A percentile compares a stretch with the other conserved stretches of the same genome.
These are phyloP conservation scores for Anguilla obscura DNA, from an alignment of 2,797 vertebrate species.

Conservation along the genomic window DNA sequence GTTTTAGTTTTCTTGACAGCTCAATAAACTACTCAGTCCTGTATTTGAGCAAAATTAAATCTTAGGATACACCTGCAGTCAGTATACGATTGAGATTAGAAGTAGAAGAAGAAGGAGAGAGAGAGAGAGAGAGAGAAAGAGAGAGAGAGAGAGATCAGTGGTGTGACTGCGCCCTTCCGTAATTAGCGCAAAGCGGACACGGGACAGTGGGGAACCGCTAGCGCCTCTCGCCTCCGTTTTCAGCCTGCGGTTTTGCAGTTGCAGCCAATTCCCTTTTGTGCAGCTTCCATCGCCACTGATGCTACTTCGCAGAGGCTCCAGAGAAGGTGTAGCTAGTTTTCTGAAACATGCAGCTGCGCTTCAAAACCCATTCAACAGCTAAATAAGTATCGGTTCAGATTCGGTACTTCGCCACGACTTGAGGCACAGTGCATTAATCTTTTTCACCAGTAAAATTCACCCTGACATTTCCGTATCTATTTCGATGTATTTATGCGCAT, in stretches of 20 bases:
- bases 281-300: neutral
- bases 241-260: neutral
- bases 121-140: neutral
- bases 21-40: too few relatives aligned
- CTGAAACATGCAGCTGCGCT: neutral
- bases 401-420: neutral
- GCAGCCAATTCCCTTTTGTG: neutral
- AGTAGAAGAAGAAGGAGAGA: neutral
- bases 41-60: too few relatives aligned
- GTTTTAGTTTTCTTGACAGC: too few relatives aligned
- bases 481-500: neutral
- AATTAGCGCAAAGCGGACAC: neutral
- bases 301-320: neutral
- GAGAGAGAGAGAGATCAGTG: neutral
- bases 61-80: too few relatives aligned
- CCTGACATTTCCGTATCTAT: neutral
- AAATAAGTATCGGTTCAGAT: neutral
- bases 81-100: too few relatives aligned
- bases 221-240: neutral
- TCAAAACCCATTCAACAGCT: neutral
- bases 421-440: neutral
- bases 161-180: neutral
- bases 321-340: neutral
- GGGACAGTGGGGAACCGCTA: neutral
- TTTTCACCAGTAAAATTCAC: neutral